Conservation (phyloP, 2,888 invertebrate species). For the Sinohyriopsis cumingii region DNA sequence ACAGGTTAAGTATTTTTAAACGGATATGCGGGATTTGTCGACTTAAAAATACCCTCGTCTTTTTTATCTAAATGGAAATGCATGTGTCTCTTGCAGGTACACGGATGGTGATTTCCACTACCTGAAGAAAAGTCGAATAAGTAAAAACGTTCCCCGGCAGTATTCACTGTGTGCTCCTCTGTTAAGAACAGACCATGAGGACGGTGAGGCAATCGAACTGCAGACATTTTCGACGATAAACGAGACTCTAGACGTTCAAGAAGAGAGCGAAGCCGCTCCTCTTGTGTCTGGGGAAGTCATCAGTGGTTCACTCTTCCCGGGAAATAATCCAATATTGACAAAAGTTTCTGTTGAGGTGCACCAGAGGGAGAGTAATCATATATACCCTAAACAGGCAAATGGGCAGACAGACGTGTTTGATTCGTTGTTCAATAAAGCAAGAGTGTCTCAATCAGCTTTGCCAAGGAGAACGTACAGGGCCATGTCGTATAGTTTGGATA, state of each 20-base stretch:
- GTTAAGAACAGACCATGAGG: slow-evolving; percentile 3
- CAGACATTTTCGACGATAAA: neutral
- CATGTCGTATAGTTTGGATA: slow-evolving; percentile 30
- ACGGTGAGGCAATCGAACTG: slow-evolving; percentile 7
- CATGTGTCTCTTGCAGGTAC: slow-evolving; percentile 44
- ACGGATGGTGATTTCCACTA: slow-evolving; percentile 67
- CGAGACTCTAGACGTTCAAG: too few species aligned
- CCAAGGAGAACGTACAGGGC: neutral
- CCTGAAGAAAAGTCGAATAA: slow-evolving; percentile 56
- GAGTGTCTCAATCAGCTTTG: too few species aligned
- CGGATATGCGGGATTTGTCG: too few species aligned
- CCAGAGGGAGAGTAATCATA: neutral
- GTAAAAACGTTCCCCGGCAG: slow-evolving; percentile 53
- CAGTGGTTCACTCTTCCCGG: too few species aligned
- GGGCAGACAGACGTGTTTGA: too few species aligned
- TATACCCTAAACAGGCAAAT: too few species aligned
- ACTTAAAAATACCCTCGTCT: too few species aligned
- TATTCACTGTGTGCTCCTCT: slow-evolving; percentile 51
- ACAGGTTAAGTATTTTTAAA: too few species aligned
- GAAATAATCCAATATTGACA: slow-evolving; percentile 14
- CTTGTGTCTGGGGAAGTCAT: too few species aligned
- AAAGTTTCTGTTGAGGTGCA: slow-evolving; percentile 46
- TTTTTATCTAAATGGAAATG: too few species aligned
- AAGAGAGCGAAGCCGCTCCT: too few species aligned
- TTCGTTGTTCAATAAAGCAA: too few species aligned